Conservation (phyloP, 2,888 invertebrate genomes). For the Epinotia nisella region DNA sequence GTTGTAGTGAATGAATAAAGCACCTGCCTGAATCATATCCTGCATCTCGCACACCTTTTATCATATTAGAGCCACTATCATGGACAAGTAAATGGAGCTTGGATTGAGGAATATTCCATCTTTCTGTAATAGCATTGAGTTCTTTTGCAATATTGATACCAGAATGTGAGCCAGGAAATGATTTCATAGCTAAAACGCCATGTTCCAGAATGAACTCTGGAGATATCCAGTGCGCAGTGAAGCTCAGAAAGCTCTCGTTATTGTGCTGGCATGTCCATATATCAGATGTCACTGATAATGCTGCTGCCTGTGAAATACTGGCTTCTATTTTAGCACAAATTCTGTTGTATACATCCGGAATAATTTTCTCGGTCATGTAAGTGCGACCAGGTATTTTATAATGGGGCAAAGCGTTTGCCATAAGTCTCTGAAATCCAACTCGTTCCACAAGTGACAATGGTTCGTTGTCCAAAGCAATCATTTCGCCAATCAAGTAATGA, state of each 20-base stretch:
- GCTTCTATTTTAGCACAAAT: too few relatives aligned
- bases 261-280: slow-evolving; percentile 49
- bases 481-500: too few relatives aligned
- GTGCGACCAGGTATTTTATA: too few relatives aligned
- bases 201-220: slow-evolving; percentile 37
- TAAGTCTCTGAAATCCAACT: too few relatives aligned
- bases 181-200: slow-evolving; percentile 41
- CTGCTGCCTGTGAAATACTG: slow-evolving; percentile 47
- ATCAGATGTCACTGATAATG: slow-evolving; percentile 49
- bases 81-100: slow-evolving; percentile 55
- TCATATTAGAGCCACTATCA: slow-evolving; percentile 54
- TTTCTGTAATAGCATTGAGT: slow-evolving; percentile 46
- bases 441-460: too few relatives aligned
- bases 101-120: slow-evolving; percentile 53
- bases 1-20: slow-evolving; percentile 54
- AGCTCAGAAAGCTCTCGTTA: slow-evolving; percentile 48
- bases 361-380: too few relatives aligned
- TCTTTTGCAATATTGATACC: slow-evolving; percentile 50
- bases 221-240: slow-evolving; percentile 42
- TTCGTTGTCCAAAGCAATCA: too few relatives aligned
- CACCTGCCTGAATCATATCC: slow-evolving; percentile 52
- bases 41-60: slow-evolving; percentile 51
- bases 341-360: too few relatives aligned
- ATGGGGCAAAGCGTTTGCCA: too few relatives aligned
- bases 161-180: slow-evolving; percentile 41